Evolutionary conservation across 2,888 invertebrate species (phyloP).

Genomic region (Chaetoderma sp.): DNA sequence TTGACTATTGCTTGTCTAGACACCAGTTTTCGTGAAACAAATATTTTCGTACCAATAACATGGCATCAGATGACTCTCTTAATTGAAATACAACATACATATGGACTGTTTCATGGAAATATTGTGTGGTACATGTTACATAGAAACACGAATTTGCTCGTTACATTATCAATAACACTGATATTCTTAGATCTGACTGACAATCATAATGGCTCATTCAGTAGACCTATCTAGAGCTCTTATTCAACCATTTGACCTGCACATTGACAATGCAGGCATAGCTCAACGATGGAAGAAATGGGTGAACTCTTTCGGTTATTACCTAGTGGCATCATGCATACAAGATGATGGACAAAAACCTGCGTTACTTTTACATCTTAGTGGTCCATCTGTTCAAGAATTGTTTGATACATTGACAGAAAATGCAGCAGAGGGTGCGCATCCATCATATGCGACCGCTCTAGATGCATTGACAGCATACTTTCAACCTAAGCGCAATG

Average conservation of each 20-base stretch:
- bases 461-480: background rate
- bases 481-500: constrained; percentile 2
- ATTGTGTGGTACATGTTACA: no score
- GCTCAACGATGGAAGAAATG: constrained; percentile 7
- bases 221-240: no score
- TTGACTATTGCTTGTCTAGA: no score
- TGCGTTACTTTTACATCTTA: constrained; percentile 3
- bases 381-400: constrained; percentile 12
- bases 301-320: constrained; percentile 1
- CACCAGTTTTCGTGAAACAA: no score
- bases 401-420: constrained; percentile 10
- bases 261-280: background rate
- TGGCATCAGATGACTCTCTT: no score
- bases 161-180: no score
- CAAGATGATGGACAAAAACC: constrained; percentile 2
- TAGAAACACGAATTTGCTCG: no score
- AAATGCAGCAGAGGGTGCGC: background rate
- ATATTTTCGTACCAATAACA: no score
- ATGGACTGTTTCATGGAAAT: no score
- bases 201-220: no score
- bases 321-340: background rate
- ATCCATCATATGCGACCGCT: background rate
- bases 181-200: no score
- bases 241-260: constrained; percentile 2
- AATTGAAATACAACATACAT: no score